Percentiles rank a stretch among this genome's conserved stretches.
Conservation (phyloP, 30 jellyfish, hydroid and myxozoan species). For the Aurelia aurita complex sp. Pacific region DNA sequence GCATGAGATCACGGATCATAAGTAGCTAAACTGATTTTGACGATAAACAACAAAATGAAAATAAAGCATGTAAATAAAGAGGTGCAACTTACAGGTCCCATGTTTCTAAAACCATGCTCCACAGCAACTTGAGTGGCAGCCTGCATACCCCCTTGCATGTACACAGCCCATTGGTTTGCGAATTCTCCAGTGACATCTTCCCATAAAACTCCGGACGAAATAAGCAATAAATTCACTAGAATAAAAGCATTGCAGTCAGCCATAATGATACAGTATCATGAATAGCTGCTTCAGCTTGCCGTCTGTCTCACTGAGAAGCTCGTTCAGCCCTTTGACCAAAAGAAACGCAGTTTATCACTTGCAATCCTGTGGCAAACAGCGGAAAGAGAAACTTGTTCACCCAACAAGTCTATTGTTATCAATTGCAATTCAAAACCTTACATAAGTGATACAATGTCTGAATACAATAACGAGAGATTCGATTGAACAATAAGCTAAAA, state of each 20-base stretch:
- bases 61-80: too few species aligned
- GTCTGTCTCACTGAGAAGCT: background rate
- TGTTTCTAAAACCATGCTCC: conserved; percentile 89
- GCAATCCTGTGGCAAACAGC: conserved; percentile 14
- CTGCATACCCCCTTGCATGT: conserved; percentile 84
- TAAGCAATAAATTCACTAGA: background rate
- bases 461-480: conserved; percentile 7
- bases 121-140: conserved; percentile 86
- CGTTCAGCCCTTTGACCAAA: background rate
- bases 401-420: conserved; percentile 16
- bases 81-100: conserved; percentile 83
- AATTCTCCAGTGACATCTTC: conserved; percentile 14
- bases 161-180: conserved; percentile 98
- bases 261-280: conserved; percentile 8
- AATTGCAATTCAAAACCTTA: conserved; percentile 52
- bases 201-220: conserved; percentile 18
- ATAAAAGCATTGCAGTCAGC: background rate
- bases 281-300: too few species aligned
- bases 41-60: too few species aligned
- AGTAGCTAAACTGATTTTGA: too few species aligned
- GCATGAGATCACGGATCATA: too few species aligned
- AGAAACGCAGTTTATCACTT: background rate
- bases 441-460: conserved; percentile 48
- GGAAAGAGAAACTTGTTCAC: background rate
- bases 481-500: background rate